Evolutionary conservation across 2,113 vertebrate species (phyloP).

Genomic region (Hystrix cristata): DNA sequence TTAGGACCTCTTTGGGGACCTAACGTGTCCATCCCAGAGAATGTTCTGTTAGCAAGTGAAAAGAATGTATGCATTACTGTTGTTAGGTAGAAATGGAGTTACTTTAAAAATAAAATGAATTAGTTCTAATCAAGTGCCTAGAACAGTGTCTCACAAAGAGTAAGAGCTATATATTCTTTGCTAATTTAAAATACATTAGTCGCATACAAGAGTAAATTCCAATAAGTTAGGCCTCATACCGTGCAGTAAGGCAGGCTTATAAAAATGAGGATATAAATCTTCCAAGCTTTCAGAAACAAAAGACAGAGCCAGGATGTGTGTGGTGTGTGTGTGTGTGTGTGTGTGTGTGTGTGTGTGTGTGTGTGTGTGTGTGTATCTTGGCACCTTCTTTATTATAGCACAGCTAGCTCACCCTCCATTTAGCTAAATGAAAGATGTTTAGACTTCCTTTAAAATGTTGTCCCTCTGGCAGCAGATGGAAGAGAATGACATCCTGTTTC

Average conservation of each 20-base stretch:
- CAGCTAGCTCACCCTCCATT: constrained; percentile 71
- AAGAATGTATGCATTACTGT: background rate
- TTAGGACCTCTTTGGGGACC: background rate
- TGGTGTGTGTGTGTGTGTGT: background rate
- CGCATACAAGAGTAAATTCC: background rate
- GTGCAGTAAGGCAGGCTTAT: background rate
- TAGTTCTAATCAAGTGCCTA: constrained; percentile 19
- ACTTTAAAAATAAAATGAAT: constrained; percentile 25
- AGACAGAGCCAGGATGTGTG: background rate
- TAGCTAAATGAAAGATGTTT: constrained; percentile 79
- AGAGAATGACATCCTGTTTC: constrained; percentile 72
- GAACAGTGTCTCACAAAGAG: background rate
- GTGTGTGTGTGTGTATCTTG: background rate
- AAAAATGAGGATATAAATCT: background rate
- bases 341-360: background rate
- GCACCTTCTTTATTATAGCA: constrained; percentile 53
- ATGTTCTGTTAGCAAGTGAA: background rate
- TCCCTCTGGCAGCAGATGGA: constrained; percentile 67
- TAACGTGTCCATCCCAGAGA: background rate
- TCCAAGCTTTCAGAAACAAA: background rate
- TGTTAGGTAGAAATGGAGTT: background rate
- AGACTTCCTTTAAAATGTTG: constrained; percentile 66
- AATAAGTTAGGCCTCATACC: background rate
- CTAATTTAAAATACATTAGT: constrained; percentile 6
- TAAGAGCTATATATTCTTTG: background rate